Evolutionary conservation across 2,888 invertebrate species (phyloP).

Genomic region (Anorthoa munda): DNA sequence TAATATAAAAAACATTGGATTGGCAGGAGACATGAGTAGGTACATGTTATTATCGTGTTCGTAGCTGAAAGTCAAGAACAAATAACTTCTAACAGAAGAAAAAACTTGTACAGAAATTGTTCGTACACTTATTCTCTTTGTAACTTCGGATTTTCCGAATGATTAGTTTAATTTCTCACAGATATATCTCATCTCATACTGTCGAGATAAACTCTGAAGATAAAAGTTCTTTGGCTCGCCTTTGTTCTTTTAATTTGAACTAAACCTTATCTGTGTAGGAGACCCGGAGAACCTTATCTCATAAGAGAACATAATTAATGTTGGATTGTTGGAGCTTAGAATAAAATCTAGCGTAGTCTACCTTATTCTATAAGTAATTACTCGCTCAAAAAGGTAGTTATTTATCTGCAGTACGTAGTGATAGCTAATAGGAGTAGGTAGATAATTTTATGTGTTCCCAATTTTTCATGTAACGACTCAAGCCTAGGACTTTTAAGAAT

Average conservation of each 20-base stretch:
- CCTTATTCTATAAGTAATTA: no score
- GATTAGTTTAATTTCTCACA: conserved; percentile 44
- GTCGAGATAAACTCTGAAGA: conserved; percentile 26
- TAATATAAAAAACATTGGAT: not conserved
- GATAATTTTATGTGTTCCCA: no score
- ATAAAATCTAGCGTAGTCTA: no score
- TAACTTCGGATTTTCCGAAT: conserved; percentile 21
- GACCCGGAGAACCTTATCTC: no score
- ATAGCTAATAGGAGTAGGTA: no score
- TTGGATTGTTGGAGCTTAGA: not conserved
- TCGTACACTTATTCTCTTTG: not conserved
- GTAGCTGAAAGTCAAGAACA: not conserved
- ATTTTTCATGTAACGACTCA: no score
- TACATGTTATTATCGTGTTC: not conserved
- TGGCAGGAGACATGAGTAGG: not conserved
- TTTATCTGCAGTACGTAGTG: no score
- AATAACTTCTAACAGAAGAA: not conserved
- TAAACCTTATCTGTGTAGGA: conserved; percentile 22
- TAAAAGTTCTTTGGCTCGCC: conserved; percentile 8
- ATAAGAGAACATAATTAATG: not conserved
- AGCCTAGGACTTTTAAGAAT: no score
- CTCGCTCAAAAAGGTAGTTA: no score
- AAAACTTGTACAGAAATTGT: not conserved
- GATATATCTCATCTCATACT: conserved; percentile 19
- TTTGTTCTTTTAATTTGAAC: conserved; percentile 30